Evolutionary conservation across 92 coral and sea anemone species (phyloP).

Genomic region (Epizoanthus scotinus): DNA sequence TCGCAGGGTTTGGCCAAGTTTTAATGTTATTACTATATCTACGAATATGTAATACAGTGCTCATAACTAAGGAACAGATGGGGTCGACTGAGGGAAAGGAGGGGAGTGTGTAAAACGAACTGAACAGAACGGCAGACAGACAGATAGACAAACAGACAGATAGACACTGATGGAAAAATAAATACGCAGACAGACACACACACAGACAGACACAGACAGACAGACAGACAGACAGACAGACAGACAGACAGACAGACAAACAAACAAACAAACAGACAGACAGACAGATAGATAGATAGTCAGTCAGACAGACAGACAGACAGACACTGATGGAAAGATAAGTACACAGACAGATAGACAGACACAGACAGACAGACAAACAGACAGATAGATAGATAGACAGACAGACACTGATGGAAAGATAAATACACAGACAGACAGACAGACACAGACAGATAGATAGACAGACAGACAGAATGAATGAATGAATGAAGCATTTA

Average conservation of each 20-base stretch:
- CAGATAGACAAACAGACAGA: neutral
- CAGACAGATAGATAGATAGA: neutral
- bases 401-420: neutral
- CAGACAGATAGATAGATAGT: neutral
- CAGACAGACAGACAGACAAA: neutral
- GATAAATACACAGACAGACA: neutral
- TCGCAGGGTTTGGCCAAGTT: too few species aligned
- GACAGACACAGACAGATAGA: neutral
- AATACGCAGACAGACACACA: neutral
- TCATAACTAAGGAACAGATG: too few species aligned
- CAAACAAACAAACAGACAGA: too few species aligned
- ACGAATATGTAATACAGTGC: too few species aligned
- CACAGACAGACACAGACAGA: neutral
- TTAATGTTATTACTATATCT: too few species aligned
- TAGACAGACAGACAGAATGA: neutral
- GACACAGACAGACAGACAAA: neutral
- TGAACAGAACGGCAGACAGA: neutral
- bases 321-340: neutral
- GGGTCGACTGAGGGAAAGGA: neutral
- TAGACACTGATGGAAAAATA: too few species aligned
- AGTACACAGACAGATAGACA: neutral
- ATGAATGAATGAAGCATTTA: too few species aligned
- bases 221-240: neutral
- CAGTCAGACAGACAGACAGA: neutral
- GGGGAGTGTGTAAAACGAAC: neutral